These are phyloP conservation scores for Proterorhinus semilunaris DNA, from an alignment of 2,113 vertebrate species.

Conservation along the genomic window DNA sequence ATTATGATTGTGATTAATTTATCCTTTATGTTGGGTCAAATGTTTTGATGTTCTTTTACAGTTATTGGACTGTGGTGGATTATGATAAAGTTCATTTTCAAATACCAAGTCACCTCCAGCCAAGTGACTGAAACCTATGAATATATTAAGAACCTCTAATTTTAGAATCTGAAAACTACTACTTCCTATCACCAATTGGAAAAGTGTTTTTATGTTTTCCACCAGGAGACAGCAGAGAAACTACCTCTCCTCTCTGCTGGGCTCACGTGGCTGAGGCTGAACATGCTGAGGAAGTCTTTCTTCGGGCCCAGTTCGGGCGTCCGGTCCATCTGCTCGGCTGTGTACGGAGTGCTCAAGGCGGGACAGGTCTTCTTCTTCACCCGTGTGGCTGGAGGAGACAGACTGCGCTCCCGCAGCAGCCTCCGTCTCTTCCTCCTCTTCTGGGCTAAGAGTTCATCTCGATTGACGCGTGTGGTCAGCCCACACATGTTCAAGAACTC, in stretches of 20 bases:
- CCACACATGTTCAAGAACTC: conserved; percentile 90
- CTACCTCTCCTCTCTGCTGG: conserved; percentile 90
- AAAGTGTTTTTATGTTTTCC: no score
- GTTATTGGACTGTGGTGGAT: no score
- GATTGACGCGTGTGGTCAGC: conserved; percentile 88
- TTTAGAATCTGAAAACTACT: no score
- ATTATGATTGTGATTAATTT: no score
- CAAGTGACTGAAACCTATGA: no score
- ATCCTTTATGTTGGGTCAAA: no score
- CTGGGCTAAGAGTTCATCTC: conserved; percentile 85
- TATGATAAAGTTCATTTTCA: no score
- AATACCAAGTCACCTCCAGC: no score
- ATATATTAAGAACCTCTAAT: no score
- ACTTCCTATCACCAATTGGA: no score
- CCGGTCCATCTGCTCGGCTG: conserved; percentile 92
- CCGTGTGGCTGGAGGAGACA: conserved; percentile 80
- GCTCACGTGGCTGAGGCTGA: conserved; percentile 91
- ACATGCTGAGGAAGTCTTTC: conserved; percentile 91
- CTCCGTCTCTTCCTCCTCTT: conserved; percentile 91
- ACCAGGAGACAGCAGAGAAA: no score
- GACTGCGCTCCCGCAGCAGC: conserved; percentile 92
- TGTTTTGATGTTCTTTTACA: no score
- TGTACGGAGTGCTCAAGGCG: conserved; percentile 87
- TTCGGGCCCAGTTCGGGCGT: conserved; percentile 92
- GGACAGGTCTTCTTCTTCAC: conserved; percentile 80